A percentile compares a stretch with the other conserved stretches of the same genome.
These are phyloP conservation scores for Helogale parvula DNA, from an alignment of 2,113 vertebrate species.

Conservation along the genomic window DNA sequence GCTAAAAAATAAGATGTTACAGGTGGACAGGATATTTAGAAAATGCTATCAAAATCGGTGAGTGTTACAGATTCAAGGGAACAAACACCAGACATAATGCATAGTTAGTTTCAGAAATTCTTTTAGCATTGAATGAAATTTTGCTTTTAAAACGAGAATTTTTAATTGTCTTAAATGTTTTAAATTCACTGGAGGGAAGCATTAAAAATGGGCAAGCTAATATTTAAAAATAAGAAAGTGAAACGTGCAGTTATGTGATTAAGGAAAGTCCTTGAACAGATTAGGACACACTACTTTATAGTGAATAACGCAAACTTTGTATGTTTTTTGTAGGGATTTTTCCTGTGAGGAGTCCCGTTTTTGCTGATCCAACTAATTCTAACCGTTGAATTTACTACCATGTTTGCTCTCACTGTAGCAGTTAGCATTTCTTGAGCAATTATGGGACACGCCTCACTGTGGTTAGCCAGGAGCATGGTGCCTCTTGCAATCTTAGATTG, in stretches of 20 bases:
- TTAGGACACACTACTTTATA: neutral
- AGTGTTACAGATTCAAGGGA: neutral
- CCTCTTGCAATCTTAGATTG: no score
- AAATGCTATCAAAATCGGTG: neutral
- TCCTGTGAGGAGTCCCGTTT: neutral
- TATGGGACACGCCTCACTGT: fast-evolving
- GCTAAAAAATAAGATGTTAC: neutral
- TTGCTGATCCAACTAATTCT: neutral
- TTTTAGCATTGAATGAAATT: constrained; percentile 26
- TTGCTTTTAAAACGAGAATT: neutral
- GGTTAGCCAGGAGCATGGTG: fast-evolving
- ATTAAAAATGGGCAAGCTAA: neutral
- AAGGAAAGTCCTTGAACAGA: neutral
- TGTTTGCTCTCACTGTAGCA: neutral
- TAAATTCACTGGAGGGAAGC: neutral
- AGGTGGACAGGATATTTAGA: neutral
- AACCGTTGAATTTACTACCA: fast-evolving
- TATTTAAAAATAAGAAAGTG: neutral
- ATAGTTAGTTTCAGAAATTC: neutral
- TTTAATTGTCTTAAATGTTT: constrained; percentile 20
- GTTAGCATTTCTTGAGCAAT: neutral
- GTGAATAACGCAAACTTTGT: neutral
- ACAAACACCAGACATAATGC: neutral
- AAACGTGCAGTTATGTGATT: neutral
- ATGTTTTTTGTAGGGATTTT: neutral